phyloP scores from a whole-genome alignment of 2,797 vertebrate genomes.

The Tinamus major region DNA sequence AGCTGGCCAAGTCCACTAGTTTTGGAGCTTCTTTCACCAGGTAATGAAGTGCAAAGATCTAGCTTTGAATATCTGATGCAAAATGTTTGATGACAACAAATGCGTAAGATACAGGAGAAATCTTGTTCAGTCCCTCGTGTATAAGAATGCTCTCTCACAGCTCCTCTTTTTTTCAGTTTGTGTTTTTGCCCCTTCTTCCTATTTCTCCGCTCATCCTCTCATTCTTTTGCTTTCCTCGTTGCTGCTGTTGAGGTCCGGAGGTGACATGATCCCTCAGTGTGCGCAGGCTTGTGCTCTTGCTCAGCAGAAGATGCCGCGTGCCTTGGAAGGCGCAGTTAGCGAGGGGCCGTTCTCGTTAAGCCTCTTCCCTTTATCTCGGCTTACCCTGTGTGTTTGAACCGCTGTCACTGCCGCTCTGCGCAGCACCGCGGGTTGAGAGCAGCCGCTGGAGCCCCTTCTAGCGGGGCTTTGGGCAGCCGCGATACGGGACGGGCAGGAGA shows the following conservation, averaged over 20 bases:
- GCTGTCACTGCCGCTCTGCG: background rate
- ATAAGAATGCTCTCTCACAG: background rate
- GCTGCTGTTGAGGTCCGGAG: background rate
- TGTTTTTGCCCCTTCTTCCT: background rate
- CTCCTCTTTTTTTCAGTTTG: background rate
- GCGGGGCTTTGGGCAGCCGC: background rate
- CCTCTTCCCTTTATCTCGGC: slow-evolving; percentile 40
- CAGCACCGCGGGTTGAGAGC: slow-evolving; percentile 28
- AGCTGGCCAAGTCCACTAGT: background rate
- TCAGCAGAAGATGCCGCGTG: background rate
- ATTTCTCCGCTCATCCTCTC: background rate
- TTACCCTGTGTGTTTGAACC: slow-evolving; percentile 30
- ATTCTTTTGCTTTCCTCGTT: background rate
- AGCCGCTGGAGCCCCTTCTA: slow-evolving; percentile 53
- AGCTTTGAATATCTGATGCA: background rate
- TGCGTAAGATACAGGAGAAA: fast-evolving
- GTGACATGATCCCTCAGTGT: background rate
- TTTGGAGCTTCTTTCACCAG: background rate
- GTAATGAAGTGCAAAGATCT: background rate
- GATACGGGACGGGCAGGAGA: slow-evolving; percentile 13
- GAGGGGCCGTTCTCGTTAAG: background rate
- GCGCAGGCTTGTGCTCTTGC: background rate
- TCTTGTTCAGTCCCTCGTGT: background rate
- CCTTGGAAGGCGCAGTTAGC: slow-evolving; percentile 20
- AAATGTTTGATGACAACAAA: background rate